These are phyloP conservation scores for Anguilla anguilla DNA, from an alignment of 2,797 vertebrate genomes.

Conservation along the genomic window DNA sequence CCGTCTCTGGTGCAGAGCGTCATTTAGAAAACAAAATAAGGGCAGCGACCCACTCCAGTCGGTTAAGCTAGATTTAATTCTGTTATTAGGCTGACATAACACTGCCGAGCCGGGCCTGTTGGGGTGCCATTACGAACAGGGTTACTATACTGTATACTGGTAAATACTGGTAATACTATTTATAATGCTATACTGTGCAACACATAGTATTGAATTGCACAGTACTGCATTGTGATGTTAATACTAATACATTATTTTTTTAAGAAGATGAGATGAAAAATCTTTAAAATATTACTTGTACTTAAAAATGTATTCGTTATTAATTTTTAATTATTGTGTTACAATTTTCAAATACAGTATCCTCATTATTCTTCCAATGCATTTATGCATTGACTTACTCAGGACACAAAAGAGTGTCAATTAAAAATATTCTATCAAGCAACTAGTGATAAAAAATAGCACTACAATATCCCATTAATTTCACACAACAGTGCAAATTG, in stretches of 20 bases:
- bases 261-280: background rate
- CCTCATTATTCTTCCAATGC: background rate
- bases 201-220: background rate
- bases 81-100: too few relatives aligned
- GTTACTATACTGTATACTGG: background rate
- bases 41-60: background rate
- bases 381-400: background rate
- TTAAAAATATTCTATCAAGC: background rate
- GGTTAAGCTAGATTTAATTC: background rate
- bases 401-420: background rate
- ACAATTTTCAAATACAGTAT: background rate
- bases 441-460: background rate
- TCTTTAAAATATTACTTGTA: background rate
- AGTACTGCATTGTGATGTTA: background rate
- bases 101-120: background rate
- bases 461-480: background rate
- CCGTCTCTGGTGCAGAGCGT: background rate
- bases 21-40: background rate
- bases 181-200: background rate
- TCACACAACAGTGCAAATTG: background rate
- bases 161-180: background rate
- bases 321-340: background rate
- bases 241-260: background rate
- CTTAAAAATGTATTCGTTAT: background rate
- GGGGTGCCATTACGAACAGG: background rate